phyloP scores from a whole-genome alignment of 2,797 vertebrate genomes.

The Linurgus olivaceus region DNA sequence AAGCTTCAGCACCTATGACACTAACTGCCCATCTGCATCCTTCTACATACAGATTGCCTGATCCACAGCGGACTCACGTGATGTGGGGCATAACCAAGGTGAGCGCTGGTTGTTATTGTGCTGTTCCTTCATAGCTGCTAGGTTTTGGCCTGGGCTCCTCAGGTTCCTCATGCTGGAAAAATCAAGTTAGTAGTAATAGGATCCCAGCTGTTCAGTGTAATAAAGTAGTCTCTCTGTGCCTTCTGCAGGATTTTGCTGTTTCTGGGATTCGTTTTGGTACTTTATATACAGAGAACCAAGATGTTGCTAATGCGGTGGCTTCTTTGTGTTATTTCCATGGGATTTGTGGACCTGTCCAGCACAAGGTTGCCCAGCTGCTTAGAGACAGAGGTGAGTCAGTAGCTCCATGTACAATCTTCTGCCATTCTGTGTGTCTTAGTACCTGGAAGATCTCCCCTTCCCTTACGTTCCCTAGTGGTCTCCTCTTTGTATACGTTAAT shows the following conservation, averaged over 20 bases:
- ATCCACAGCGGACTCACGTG: slow-evolving; percentile 93
- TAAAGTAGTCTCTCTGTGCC: not conserved
- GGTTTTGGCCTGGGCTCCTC: not conserved
- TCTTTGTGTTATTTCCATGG: slow-evolving; percentile 87
- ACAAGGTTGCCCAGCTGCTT: slow-evolving; percentile 88
- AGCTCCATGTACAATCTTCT: not conserved
- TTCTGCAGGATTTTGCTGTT: slow-evolving; percentile 90
- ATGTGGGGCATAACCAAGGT: slow-evolving; percentile 97
- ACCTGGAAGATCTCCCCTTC: not conserved
- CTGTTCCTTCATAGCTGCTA: not conserved
- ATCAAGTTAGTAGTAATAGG: not conserved
- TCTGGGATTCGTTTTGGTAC: slow-evolving; percentile 88
- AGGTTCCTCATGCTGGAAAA: not conserved
- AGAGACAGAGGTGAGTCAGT: slow-evolving; percentile 83
- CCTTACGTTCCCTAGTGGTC: not conserved
- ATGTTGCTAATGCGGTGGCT: slow-evolving; percentile 86
- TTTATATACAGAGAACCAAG: slow-evolving; percentile 88
- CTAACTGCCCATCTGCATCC: slow-evolving; percentile 61
- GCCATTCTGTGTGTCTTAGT: not conserved
- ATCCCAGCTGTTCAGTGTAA: not conserved
- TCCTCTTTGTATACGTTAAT: not conserved
- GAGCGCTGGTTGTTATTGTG: not conserved
- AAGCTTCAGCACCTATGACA: slow-evolving; percentile 39
- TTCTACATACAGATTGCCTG: slow-evolving; percentile 86
- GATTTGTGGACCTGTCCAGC: slow-evolving; percentile 85